These are phyloP conservation scores for Phalera bucephala DNA, from an alignment of 2,888 invertebrate species.

Conservation along the genomic window DNA sequence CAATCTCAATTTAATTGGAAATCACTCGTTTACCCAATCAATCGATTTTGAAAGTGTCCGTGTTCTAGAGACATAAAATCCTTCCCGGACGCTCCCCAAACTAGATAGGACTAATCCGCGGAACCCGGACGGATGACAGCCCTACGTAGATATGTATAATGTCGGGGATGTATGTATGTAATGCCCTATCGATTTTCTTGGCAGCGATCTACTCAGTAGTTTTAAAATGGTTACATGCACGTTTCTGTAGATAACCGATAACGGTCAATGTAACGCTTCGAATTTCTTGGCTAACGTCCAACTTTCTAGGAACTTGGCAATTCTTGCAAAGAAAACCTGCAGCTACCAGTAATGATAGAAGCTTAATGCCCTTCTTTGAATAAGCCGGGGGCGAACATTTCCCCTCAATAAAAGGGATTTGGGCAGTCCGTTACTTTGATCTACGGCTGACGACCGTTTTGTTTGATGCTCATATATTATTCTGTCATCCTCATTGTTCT, in stretches of 20 bases:
- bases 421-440: slow-evolving; percentile 49
- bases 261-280: slow-evolving; percentile 34
- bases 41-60: no score
- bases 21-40: no score
- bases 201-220: slow-evolving; percentile 7
- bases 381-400: slow-evolving; percentile 44
- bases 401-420: slow-evolving; percentile 35
- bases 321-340: slow-evolving; percentile 57
- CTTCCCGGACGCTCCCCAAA: no score
- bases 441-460: slow-evolving; percentile 42
- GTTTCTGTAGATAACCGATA: slow-evolving; percentile 39
- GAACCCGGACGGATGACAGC: no score
- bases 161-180: no score
- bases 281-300: slow-evolving; percentile 60
- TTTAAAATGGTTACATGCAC: slow-evolving; percentile 28
- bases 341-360: slow-evolving; percentile 50
- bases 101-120: no score
- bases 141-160: no score
- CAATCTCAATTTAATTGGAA: no score
- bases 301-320: slow-evolving; percentile 43
- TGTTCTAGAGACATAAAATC: no score
- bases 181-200: slow-evolving; percentile 4
- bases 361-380: slow-evolving; percentile 62
- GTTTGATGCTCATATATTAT: slow-evolving; percentile 41
- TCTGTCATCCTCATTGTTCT: not conserved